Evolutionary conservation across 2,113 vertebrate genomes (phyloP).

Genomic region (Gymnobelideus leadbeateri): DNA sequence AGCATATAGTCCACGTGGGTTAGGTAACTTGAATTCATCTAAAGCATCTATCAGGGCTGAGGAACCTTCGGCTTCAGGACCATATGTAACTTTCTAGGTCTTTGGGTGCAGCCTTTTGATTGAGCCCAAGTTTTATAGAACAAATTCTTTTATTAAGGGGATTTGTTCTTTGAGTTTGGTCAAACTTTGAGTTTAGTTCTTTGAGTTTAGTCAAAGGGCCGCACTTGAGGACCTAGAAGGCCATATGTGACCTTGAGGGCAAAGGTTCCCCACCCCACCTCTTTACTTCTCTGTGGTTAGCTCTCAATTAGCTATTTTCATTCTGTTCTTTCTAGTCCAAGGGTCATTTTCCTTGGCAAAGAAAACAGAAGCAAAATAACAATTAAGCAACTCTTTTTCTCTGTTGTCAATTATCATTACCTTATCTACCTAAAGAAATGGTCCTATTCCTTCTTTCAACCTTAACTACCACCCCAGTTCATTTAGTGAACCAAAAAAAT

Average conservation of each 20-base stretch:
- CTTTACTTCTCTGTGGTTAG: not conserved
- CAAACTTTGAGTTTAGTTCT: too few relatives aligned
- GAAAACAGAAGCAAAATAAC: not conserved
- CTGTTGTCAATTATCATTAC: not conserved
- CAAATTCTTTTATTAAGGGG: too few relatives aligned
- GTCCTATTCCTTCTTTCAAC: not conserved
- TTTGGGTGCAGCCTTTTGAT: too few relatives aligned
- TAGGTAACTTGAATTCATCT: not conserved
- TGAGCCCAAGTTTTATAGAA: too few relatives aligned
- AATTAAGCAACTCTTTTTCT: not conserved
- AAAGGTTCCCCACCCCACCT: not conserved
- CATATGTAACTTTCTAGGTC: too few relatives aligned
- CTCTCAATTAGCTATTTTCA: not conserved
- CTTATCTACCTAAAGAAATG: not conserved
- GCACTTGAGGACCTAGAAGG: too few relatives aligned
- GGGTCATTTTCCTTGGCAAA: not conserved
- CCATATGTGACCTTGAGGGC: too few relatives aligned
- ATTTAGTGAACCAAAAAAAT: not conserved
- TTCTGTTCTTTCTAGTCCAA: not conserved
- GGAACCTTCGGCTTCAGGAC: too few relatives aligned
- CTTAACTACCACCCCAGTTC: not conserved
- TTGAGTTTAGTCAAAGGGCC: too few relatives aligned
- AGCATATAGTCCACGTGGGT: not conserved
- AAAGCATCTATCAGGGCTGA: not conserved
- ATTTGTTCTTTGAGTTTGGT: too few relatives aligned